These are phyloP conservation scores for Sebastes paucispinis DNA, from an alignment of 2,797 vertebrate genomes.

Conservation along the genomic window DNA sequence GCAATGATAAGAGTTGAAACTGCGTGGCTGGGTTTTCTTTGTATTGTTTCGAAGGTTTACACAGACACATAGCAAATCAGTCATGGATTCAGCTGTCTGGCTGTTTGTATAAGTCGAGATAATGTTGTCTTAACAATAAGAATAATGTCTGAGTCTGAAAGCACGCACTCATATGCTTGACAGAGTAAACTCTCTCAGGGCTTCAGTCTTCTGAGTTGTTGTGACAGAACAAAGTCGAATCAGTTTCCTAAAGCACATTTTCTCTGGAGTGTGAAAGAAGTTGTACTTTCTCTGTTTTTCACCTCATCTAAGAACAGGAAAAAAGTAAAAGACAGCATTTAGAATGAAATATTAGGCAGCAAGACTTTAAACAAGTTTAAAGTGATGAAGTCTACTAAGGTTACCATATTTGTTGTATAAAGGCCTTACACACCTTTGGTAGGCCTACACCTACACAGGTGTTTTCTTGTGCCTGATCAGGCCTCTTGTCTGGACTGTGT, in stretches of 20 bases:
- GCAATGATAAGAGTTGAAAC: constrained; percentile 52
- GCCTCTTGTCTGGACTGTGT: too few relatives aligned
- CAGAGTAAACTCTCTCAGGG: constrained; percentile 20
- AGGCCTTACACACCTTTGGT: neutral
- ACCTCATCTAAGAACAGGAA: neutral
- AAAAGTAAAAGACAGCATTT: neutral
- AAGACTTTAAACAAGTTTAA: neutral
- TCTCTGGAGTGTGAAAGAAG: neutral
- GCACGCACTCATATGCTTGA: neutral
- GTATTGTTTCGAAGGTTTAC: constrained; percentile 63
- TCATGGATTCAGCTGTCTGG: constrained; percentile 4
- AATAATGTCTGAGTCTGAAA: constrained; percentile 24
- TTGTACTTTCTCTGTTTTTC: neutral
- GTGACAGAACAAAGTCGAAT: neutral
- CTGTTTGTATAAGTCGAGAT: constrained; percentile 32
- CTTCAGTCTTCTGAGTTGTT: neutral
- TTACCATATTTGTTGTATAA: neutral
- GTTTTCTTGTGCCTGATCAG: too few relatives aligned
- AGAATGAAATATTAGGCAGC: neutral
- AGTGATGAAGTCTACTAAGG: neutral
- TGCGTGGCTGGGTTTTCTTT: constrained; percentile 20
- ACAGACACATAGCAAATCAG: constrained; percentile 16
- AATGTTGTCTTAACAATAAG: constrained; percentile 36
- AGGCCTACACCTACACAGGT: neutral
- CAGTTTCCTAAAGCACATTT: neutral